These are phyloP conservation scores for Strix uralensis DNA, from an alignment of 2,113 vertebrate species.

Conservation along the genomic window DNA sequence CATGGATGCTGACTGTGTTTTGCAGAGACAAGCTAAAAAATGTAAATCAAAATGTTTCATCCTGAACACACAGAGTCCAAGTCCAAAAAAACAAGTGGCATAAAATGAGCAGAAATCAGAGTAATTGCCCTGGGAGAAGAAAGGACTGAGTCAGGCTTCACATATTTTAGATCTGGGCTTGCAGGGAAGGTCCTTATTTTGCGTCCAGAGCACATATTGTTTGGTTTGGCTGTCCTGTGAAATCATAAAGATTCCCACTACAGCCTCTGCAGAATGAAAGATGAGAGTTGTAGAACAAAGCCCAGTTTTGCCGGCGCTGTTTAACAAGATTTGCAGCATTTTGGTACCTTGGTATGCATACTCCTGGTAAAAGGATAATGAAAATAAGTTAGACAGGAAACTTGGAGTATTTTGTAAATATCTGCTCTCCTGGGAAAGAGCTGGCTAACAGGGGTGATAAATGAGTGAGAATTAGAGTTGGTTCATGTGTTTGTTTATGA, in stretches of 20 bases:
- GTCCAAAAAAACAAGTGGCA: neutral
- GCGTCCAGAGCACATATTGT: accelerated
- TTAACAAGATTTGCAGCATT: neutral
- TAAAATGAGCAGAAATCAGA: neutral
- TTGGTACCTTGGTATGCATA: neutral
- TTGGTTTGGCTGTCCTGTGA: neutral
- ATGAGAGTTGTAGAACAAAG: neutral
- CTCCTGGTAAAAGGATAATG: neutral
- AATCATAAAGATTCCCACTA: neutral
- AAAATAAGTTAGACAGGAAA: neutral
- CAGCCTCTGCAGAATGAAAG: neutral
- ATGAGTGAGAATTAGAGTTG: neutral
- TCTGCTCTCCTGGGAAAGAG: neutral
- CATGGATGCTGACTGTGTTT: accelerated
- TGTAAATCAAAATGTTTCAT: neutral
- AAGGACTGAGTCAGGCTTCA: neutral
- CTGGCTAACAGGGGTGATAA: slow-evolving; percentile 10
- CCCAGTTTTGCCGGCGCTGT: neutral
- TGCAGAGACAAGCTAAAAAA: neutral
- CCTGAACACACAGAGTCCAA: neutral
- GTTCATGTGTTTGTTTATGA: neutral
- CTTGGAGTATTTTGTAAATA: neutral
- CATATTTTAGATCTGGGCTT: neutral
- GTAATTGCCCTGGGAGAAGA: neutral
- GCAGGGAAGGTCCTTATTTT: neutral